A percentile compares a stretch with the other conserved stretches of the same genome.
Conservation (phyloP, 1,140 invertebrate genomes). For the Hyphantria cunea region DNA sequence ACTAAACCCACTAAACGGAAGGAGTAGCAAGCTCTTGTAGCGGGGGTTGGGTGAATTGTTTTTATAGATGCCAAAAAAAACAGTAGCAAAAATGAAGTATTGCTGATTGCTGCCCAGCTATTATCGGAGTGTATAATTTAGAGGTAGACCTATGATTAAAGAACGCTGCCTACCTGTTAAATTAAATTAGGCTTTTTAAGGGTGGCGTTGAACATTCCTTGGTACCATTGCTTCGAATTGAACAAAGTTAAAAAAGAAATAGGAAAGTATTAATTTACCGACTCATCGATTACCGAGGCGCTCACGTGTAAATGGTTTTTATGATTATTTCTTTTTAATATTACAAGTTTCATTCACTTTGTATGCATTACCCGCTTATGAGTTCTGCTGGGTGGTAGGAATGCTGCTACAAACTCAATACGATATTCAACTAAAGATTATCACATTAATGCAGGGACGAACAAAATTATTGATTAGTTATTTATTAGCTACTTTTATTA, state of each 20-base stretch:
- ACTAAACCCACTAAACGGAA: conserved; percentile 29
- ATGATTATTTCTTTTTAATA: conserved; percentile 35
- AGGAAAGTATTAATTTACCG: conserved; percentile 63
- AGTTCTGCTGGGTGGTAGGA: conserved; percentile 3
- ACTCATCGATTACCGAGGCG: conserved; percentile 63
- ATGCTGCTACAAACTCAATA: conserved; percentile 4
- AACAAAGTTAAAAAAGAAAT: conserved; percentile 60
- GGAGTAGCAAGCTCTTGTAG: conserved; percentile 33
- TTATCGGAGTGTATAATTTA: conserved; percentile 77
- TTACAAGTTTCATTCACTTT: conserved; percentile 24
- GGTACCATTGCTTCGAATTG: conserved; percentile 47
- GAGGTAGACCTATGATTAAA: conserved; percentile 77
- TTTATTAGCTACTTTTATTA: too few relatives aligned
- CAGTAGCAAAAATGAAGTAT: conserved; percentile 77
- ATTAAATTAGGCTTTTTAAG: conserved; percentile 81
- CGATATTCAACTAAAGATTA: not conserved
- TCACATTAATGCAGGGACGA: not conserved
- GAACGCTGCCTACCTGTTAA: conserved; percentile 79
- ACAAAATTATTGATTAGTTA: too few relatives aligned
- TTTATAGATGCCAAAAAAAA: conserved; percentile 61
- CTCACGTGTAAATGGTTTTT: conserved; percentile 72
- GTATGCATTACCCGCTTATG: conserved; percentile 10
- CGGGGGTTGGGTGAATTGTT: conserved; percentile 40
- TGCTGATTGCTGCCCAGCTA: conserved; percentile 76
- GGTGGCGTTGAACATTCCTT: conserved; percentile 71